Conservation (phyloP, 2,797 vertebrate species). For the Gymnocypris eckloni region DNA sequence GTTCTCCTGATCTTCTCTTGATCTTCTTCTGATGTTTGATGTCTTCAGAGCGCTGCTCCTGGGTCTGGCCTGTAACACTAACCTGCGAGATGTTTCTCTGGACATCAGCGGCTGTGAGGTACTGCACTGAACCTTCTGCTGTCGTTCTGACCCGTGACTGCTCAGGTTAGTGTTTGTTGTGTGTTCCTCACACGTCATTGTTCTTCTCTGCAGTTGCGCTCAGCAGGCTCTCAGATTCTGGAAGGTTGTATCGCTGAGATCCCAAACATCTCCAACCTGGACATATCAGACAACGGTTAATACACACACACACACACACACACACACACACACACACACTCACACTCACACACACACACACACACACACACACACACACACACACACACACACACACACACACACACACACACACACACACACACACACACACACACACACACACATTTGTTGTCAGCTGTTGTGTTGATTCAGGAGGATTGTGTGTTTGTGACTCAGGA, state of each 20-base stretch:
- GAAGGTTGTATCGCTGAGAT: constrained; percentile 97
- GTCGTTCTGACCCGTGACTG: not conserved
- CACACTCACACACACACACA: too few species aligned
- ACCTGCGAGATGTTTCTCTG: constrained; percentile 91
- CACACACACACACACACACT: too few species aligned
- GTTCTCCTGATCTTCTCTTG: not conserved
- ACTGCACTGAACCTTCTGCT: constrained; percentile 3
- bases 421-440: not conserved
- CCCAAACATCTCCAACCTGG: constrained; percentile 93
- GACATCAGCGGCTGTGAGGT: constrained; percentile 98
- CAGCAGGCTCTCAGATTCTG: constrained; percentile 92
- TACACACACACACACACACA: constrained; percentile 7
- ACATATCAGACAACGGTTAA: constrained; percentile 96
- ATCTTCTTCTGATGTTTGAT: constrained; percentile 3
- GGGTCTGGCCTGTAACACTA: constrained; percentile 93
- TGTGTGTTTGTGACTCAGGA: constrained; percentile 73
- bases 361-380: too few species aligned
- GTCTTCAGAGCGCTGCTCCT: constrained; percentile 86
- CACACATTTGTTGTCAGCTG: not conserved
- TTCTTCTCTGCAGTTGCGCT: constrained; percentile 84
- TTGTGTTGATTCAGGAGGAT: not conserved
- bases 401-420: too few species aligned
- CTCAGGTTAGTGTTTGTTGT: constrained; percentile 1
- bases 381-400: too few species aligned
- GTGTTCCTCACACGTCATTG: constrained; percentile 30